Evolutionary conservation across 2,888 invertebrate genomes (phyloP).

Genomic region (Operophtera brumata): DNA sequence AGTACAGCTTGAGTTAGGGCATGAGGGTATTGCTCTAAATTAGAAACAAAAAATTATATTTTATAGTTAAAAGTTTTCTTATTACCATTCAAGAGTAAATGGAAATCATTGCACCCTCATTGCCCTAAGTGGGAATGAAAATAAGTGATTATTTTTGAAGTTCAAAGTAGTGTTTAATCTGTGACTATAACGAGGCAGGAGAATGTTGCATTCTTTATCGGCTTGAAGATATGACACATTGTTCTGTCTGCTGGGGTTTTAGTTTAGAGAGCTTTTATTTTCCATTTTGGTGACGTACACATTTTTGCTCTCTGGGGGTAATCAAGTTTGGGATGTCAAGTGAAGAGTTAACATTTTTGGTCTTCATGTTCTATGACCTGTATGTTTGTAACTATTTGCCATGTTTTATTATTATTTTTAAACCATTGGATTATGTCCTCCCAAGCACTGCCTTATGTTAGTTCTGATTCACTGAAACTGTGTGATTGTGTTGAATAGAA

Average conservation of each 20-base stretch:
- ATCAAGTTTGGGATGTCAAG: conserved; percentile 67
- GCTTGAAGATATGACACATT: conserved; percentile 67
- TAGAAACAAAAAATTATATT: conserved; percentile 45
- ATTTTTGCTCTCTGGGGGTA: conserved; percentile 65
- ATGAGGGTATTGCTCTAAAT: conserved; percentile 36
- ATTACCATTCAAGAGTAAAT: conserved; percentile 27
- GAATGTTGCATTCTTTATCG: conserved; percentile 62
- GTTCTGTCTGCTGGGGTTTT: conserved; percentile 55
- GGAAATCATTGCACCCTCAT: conserved; percentile 33
- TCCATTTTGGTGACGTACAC: conserved; percentile 39
- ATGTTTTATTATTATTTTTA: conserved; percentile 4
- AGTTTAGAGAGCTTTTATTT: conserved; percentile 58
- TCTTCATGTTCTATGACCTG: conserved; percentile 31
- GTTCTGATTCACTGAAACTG: conserved; percentile 13
- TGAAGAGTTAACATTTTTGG: conserved; percentile 71
- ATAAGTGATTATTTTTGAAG: conserved; percentile 28
- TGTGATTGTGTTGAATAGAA: conserved; percentile 14
- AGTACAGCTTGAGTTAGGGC: conserved; percentile 29
- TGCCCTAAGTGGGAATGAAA: conserved; percentile 35
- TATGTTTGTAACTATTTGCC: neutral
- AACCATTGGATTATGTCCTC: conserved; percentile 11
- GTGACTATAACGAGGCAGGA: conserved; percentile 66
- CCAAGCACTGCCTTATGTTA: conserved; percentile 29
- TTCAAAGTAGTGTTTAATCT: conserved; percentile 38
- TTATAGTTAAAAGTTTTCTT: conserved; percentile 46